Evolutionary conservation across 2,113 vertebrate species (phyloP).

Genomic region (Ramphastos sulfuratus): DNA sequence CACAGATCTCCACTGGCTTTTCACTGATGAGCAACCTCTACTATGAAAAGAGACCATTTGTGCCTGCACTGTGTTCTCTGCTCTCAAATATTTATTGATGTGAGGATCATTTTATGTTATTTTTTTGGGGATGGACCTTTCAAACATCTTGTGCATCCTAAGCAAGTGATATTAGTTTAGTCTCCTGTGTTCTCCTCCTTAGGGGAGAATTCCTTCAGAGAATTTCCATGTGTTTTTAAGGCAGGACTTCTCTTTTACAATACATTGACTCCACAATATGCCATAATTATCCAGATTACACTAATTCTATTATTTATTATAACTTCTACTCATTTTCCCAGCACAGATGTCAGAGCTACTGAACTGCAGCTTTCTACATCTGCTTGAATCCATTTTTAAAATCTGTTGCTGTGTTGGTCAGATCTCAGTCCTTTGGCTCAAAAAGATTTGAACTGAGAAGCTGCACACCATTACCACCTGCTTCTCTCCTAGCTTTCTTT

Average conservation of each 20-base stretch:
- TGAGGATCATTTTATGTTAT: not conserved
- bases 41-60: slow-evolving; percentile 4
- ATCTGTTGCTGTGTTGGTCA: not conserved
- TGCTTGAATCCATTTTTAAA: not conserved
- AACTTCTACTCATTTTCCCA: not conserved
- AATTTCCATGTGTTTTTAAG: not conserved
- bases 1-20: not conserved
- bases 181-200: not conserved
- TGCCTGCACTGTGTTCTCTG: not conserved
- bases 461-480: not conserved
- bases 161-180: not conserved
- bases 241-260: not conserved
- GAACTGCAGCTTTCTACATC: not conserved
- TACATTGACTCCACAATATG: not conserved
- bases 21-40: not conserved
- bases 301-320: not conserved
- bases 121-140: not conserved
- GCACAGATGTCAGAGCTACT: not conserved
- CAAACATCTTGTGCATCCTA: not conserved
- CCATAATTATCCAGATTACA: not conserved
- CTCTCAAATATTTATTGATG: not conserved
- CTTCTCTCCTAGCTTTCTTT: not conserved
- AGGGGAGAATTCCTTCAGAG: not conserved
- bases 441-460: not conserved
- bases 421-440: not conserved